Base-by-base conservation (phyloP, 1,140 invertebrate genomes). In the Drosophila ohnishii region DNA sequence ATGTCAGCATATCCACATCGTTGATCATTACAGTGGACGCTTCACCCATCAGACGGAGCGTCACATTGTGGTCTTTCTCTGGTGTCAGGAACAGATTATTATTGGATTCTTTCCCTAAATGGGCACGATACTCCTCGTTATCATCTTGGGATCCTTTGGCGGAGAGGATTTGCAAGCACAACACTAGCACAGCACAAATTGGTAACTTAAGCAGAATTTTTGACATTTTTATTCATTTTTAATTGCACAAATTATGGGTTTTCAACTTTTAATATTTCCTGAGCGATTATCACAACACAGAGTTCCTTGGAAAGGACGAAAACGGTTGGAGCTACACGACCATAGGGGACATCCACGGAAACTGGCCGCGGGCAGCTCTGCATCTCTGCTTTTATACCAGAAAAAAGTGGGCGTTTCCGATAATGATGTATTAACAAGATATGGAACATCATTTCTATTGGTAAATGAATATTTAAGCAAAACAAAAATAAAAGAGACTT, bases 21-120 rank as follows among this genome's bases (percentile, higher is more conserved):
- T 90, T 90, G 1, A 91, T 13, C 5, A 80, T 75, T 44, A 91
- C 47, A 5, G 66, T 62, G 22, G 89, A 56, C 3, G 76, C 63
- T 28, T 87, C 71, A 6, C 80, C 83, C 57, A 78, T 85, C 0
- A 91, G 35, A 5, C 90, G 83, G 4, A 91, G 55, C 5, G 86
- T 82, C 22, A 91, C 72, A 55, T 91, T 91, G 39, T 72, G 78
- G 60, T 78, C 73, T 0, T 11, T 25, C 2, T 63, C 89, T 10
- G 89, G 50, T 22, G 72, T 50, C n/a, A 90, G 50, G 5, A 80
- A 25, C 9, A 91, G 42, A 37, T 62, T 79, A 8, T 77, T 74
- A 55, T 89, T 55, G 0, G 32, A 10, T 11, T 56, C 40, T n/a
- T 47, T 58, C 1, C 34, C 25, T 2, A 67, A 16, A 28, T 47